Percentiles rank a stretch among this genome's conserved stretches.
These are phyloP conservation scores for Hystrix brachyura DNA, from an alignment of 2,113 vertebrate genomes.

Conservation along the genomic window DNA sequence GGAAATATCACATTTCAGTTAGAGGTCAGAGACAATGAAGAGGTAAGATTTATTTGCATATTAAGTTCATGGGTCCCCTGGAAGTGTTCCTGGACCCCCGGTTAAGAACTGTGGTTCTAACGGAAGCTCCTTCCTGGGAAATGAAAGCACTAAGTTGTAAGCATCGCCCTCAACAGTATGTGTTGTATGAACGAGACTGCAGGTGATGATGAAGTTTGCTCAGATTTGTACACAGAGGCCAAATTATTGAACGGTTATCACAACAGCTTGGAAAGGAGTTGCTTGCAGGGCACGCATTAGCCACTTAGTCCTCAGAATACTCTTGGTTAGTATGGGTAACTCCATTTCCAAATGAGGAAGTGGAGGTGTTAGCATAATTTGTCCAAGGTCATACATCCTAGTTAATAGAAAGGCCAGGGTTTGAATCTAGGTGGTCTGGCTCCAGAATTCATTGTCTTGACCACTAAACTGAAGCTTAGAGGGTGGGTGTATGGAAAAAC, in stretches of 20 bases:
- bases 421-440: background rate
- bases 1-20: background rate
- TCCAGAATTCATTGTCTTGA: background rate
- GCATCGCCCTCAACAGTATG: background rate
- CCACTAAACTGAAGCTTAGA: constrained; percentile 22
- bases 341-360: constrained; percentile 23
- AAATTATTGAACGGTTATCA: constrained; percentile 3
- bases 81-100: background rate
- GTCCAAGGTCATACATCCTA: background rate
- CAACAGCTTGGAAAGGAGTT: constrained; percentile 21
- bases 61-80: background rate
- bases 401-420: background rate
- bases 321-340: background rate
- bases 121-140: background rate
- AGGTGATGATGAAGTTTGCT: background rate
- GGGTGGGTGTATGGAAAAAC: background rate
- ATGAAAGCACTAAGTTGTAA: background rate
- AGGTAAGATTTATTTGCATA: background rate
- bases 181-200: background rate
- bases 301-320: constrained; percentile 34
- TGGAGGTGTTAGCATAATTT: background rate
- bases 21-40: background rate
- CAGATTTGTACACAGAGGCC: background rate
- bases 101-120: constrained; percentile 6
- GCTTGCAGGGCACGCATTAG: background rate